These are phyloP conservation scores for Channallabes apus DNA, from an alignment of 2,797 vertebrate genomes.

Conservation along the genomic window DNA sequence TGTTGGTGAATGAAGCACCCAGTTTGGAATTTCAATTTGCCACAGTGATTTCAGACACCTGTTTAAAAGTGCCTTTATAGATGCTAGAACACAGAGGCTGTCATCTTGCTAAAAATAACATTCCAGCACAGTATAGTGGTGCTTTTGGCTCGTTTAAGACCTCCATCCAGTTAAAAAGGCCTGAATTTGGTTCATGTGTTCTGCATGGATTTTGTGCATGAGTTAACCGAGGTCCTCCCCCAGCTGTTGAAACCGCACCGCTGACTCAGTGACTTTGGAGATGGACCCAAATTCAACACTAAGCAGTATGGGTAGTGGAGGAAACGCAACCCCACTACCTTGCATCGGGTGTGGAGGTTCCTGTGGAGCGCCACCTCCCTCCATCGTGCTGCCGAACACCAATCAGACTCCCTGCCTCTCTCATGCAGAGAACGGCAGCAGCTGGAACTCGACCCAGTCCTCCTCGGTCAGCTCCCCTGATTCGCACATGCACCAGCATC, in stretches of 20 bases:
- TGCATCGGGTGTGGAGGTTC: slow-evolving; percentile 76
- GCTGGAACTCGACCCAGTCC: slow-evolving; percentile 74
- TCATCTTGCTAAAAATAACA: background rate
- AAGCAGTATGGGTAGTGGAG: slow-evolving; percentile 56
- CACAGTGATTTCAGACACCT: slow-evolving; percentile 38
- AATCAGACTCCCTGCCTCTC: slow-evolving; percentile 65
- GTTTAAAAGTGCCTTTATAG: slow-evolving; percentile 60
- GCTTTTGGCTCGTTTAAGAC: slow-evolving; percentile 57
- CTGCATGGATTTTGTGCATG: slow-evolving; percentile 73
- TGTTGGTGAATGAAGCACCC: background rate
- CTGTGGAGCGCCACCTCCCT: slow-evolving; percentile 71
- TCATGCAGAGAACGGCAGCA: slow-evolving; percentile 74
- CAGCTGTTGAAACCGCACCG: slow-evolving; percentile 62
- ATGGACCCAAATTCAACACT: slow-evolving; percentile 77
- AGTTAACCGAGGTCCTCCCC: slow-evolving; percentile 71
- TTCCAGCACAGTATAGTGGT: slow-evolving; percentile 47
- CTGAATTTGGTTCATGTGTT: slow-evolving; percentile 71
- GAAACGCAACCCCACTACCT: slow-evolving; percentile 66
- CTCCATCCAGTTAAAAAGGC: slow-evolving; percentile 57
- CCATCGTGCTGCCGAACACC: slow-evolving; percentile 65
- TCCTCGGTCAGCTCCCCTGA: slow-evolving; percentile 70
- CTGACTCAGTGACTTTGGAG: slow-evolving; percentile 65
- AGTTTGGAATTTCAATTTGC: background rate
- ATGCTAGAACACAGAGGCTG: slow-evolving; percentile 55
- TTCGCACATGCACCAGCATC: slow-evolving; percentile 68